phyloP scores from a whole-genome alignment of 2,888 invertebrate genomes.

The Synergus umbraculus region DNA sequence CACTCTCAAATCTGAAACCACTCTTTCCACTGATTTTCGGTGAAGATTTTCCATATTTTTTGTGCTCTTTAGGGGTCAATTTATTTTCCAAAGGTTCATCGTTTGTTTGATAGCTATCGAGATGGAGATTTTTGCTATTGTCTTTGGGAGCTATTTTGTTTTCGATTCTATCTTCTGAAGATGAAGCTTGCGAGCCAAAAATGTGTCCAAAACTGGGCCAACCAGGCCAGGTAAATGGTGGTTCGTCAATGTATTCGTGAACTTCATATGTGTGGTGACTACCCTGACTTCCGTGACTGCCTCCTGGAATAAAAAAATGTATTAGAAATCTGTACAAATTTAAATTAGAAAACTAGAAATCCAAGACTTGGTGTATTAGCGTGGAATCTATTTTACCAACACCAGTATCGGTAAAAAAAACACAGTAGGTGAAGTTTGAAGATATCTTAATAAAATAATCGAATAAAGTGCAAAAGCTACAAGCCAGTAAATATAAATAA shows the following conservation, averaged over 20 bases:
- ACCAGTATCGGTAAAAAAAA: background rate
- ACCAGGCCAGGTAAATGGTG: conserved; percentile 60
- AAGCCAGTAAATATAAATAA: background rate
- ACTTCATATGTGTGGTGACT: conserved; percentile 63
- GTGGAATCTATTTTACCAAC: too few relatives aligned
- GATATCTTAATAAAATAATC: too few relatives aligned
- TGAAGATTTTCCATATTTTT: conserved; percentile 3
- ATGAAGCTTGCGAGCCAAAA: conserved; percentile 46
- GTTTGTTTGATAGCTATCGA: conserved; percentile 30
- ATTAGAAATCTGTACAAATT: background rate
- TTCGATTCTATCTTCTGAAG: conserved; percentile 45
- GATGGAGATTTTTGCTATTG: background rate
- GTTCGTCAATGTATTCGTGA: conserved; percentile 65
- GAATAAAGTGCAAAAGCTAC: background rate
- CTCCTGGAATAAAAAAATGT: background rate
- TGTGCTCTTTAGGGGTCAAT: conserved; percentile 56
- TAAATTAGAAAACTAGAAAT: background rate
- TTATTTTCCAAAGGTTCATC: conserved; percentile 59
- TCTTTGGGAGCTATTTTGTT: conserved; percentile 59
- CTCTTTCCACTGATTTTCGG: conserved; percentile 3
- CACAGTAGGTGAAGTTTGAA: too few relatives aligned
- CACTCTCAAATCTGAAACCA: conserved; percentile 15
- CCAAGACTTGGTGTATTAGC: background rate
- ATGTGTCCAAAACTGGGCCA: conserved; percentile 63
- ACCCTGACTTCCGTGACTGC: background rate